These are phyloP conservation scores for Stenchaetothrips biformis DNA, from an alignment of 2,888 invertebrate species.

Conservation along the genomic window DNA sequence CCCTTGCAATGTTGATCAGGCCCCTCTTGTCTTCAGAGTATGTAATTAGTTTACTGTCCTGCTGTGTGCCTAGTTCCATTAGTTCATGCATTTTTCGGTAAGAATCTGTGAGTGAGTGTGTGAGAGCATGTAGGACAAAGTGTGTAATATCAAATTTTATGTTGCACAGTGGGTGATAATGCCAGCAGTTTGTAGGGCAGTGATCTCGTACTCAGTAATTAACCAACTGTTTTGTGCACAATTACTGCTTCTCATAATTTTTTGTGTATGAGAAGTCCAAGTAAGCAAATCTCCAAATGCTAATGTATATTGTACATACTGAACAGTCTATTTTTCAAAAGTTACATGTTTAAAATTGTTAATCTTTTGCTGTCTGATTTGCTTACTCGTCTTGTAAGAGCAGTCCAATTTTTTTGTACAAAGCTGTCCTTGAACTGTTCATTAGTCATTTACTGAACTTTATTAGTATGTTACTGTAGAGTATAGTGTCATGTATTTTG, in stretches of 20 bases:
- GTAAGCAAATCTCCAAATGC: not conserved
- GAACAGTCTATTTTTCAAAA: not conserved
- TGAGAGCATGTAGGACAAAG: not conserved
- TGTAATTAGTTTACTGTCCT: not conserved
- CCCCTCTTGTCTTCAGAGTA: not conserved
- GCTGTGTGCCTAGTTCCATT: conserved; percentile 22
- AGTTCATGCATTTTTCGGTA: not conserved
- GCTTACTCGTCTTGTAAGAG: not conserved
- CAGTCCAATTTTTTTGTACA: not conserved
- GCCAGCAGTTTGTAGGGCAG: conserved; percentile 4
- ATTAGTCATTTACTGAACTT: conserved; percentile 10
- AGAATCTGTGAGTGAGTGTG: not conserved
- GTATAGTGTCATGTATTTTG: conserved; percentile 4
- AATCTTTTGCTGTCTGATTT: not conserved
- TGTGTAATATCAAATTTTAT: not conserved
- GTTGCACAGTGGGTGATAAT: not conserved
- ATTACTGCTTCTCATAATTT: not conserved
- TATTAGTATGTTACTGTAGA: conserved; percentile 22
- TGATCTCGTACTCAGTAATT: conserved; percentile 11
- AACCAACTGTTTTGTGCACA: not conserved
- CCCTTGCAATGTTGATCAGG: not conserved
- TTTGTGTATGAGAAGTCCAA: not conserved
- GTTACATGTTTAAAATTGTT: not conserved
- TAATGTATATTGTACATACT: not conserved
- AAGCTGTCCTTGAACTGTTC: conserved; percentile 20